Conservation (phyloP, 1,140 invertebrate species). For the Probaryconus sp. region DNA sequence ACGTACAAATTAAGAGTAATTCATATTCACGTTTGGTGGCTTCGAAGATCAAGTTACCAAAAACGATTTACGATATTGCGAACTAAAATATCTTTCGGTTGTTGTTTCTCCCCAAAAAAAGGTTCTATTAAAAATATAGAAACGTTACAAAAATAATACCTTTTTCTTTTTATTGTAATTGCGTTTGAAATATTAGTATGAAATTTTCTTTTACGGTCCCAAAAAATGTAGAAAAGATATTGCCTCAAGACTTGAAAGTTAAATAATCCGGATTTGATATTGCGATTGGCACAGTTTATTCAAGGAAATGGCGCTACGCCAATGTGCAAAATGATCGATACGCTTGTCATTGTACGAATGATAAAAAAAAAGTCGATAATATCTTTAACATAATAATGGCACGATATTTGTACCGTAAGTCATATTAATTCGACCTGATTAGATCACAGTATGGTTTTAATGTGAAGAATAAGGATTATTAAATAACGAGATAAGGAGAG, state of each 20-base stretch:
- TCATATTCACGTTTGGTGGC: constrained; percentile 13
- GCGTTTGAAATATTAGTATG: no score
- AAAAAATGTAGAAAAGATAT: no score
- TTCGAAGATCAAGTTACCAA: constrained; percentile 33
- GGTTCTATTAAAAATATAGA: no score
- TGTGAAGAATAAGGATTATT: no score
- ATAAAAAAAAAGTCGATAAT: constrained; percentile 29
- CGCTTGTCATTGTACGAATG: constrained; percentile 38
- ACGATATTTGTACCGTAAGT: constrained; percentile 1
- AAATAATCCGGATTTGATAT: constrained; percentile 32
- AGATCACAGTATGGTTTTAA: constrained; percentile 9
- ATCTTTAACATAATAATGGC: constrained; percentile 10
- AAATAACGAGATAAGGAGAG: no score
- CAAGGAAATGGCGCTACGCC: constrained; percentile 36
- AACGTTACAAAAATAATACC: no score
- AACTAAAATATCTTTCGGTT: no score
- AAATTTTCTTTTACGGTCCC: no score
- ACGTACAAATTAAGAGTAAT: constrained; percentile 28
- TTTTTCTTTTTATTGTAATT: no score
- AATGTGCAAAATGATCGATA: constrained; percentile 40
- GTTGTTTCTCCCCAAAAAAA: no score
- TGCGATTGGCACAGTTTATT: constrained; percentile 18
- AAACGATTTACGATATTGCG: constrained; percentile 32
- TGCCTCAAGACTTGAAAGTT: constrained; percentile 27
- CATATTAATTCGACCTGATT: constrained; percentile 9